These are phyloP conservation scores for Manis pentadactyla DNA, from an alignment of 2,797 vertebrate genomes.

Conservation along the genomic window DNA sequence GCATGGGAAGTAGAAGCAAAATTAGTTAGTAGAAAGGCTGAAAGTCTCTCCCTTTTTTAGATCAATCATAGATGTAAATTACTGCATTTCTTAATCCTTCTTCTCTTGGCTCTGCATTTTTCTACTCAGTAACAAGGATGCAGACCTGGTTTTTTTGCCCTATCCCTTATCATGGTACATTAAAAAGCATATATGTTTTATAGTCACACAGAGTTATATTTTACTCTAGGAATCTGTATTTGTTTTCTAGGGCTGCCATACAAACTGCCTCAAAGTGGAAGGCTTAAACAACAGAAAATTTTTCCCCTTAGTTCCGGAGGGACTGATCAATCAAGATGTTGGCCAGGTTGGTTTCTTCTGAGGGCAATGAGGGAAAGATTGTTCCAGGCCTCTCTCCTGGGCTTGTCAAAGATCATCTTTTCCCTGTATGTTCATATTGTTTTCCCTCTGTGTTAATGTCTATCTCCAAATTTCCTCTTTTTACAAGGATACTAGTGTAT, in stretches of 20 bases:
- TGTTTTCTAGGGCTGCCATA: neutral
- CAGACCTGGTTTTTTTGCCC: neutral
- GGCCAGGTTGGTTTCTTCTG: neutral
- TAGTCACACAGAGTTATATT: neutral
- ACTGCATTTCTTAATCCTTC: neutral
- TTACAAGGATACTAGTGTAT: neutral
- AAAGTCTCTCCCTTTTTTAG: neutral
- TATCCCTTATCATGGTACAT: neutral
- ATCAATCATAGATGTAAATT: neutral
- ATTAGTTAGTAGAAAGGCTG: neutral
- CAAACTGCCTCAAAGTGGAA: neutral
- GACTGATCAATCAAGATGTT: neutral
- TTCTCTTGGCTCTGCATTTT: slow-evolving; percentile 10
- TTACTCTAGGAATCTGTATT: neutral
- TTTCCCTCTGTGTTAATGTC: neutral
- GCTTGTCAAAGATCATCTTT: neutral
- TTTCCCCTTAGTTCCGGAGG: neutral
- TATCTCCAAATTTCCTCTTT: neutral
- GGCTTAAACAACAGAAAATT: neutral
- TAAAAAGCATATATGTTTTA: neutral
- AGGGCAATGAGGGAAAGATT: neutral
- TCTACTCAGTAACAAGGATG: neutral
- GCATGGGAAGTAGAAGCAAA: neutral
- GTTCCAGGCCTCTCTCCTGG: neutral
- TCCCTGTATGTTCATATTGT: neutral